Conservation (phyloP, 2,797 vertebrate genomes). For the Artibeus lituratus region DNA sequence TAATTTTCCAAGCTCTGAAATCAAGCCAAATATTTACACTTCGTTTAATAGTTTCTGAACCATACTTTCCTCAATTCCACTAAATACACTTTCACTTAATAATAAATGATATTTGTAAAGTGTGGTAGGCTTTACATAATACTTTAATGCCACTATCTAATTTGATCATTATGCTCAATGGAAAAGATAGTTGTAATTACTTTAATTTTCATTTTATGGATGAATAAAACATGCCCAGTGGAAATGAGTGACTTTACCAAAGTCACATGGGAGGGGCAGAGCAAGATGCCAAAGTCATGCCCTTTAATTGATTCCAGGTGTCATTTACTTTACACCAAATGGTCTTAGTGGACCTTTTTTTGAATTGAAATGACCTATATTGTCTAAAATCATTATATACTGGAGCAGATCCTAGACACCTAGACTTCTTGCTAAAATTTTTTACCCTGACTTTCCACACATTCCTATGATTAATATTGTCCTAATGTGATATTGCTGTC, state of each 20-base stretch:
- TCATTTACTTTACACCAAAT: neutral
- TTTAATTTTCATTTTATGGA: neutral
- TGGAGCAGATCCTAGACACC: neutral
- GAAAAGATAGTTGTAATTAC: neutral
- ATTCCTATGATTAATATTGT: neutral
- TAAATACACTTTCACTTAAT: neutral
- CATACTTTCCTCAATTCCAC: neutral
- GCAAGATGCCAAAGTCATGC: neutral
- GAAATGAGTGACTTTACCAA: neutral
- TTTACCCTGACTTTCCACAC: neutral
- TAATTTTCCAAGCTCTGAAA: constrained; percentile 4
- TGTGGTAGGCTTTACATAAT: neutral
- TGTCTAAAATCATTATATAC: neutral
- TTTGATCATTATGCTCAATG: neutral
- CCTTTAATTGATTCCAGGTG: neutral
- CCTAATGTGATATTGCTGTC: neutral
- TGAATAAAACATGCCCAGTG: neutral
- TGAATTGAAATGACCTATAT: neutral
- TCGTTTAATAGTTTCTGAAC: constrained; percentile 14
- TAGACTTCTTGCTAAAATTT: neutral
- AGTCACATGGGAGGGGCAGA: neutral
- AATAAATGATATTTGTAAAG: constrained; percentile 22
- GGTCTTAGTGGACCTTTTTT: neutral
- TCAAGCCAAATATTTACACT: constrained; percentile 19
- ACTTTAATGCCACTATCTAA: neutral